phyloP scores from a whole-genome alignment of 2,113 vertebrate genomes.

The Lamprologus tigripictilis region DNA sequence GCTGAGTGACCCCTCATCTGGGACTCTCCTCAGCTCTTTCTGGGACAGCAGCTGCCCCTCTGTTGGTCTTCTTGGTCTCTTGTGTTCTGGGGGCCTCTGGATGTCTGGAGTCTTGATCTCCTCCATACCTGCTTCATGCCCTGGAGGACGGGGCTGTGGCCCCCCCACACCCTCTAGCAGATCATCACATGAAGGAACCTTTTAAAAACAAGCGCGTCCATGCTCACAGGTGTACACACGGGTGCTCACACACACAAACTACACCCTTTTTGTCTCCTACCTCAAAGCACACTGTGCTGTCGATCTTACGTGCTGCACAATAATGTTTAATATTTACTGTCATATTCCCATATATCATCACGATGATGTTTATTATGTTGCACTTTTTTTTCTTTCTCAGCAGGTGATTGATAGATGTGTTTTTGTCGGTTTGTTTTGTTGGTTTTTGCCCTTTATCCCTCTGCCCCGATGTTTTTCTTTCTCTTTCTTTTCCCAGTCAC shows the following conservation, averaged over 20 bases:
- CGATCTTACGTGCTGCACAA: fast-evolving
- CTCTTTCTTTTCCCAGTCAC: fast-evolving
- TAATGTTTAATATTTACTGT: not conserved
- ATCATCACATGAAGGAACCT: too few relatives aligned
- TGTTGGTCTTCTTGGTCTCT: too few relatives aligned
- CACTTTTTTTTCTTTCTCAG: fast-evolving
- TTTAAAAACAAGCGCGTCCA: fast-evolving
- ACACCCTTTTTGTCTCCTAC: not conserved
- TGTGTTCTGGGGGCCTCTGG: fast-evolving
- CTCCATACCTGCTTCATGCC: too few relatives aligned
- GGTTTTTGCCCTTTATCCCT: not conserved
- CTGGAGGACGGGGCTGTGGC: too few relatives aligned
- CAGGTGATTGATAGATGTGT: not conserved
- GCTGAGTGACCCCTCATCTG: too few relatives aligned
- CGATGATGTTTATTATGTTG: not conserved
- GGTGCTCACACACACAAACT: too few relatives aligned
- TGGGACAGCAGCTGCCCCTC: too few relatives aligned
- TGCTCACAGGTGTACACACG: fast-evolving
- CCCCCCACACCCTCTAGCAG: too few relatives aligned
- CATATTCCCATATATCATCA: fast-evolving
- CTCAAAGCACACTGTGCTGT: not conserved
- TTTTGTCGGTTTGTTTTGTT: not conserved
- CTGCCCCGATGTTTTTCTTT: fast-evolving
- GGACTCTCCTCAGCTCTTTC: too few relatives aligned
- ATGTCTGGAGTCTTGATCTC: too few relatives aligned